These are phyloP conservation scores for Pemphredon lugubris DNA, from an alignment of 2,888 invertebrate genomes.

Conservation along the genomic window DNA sequence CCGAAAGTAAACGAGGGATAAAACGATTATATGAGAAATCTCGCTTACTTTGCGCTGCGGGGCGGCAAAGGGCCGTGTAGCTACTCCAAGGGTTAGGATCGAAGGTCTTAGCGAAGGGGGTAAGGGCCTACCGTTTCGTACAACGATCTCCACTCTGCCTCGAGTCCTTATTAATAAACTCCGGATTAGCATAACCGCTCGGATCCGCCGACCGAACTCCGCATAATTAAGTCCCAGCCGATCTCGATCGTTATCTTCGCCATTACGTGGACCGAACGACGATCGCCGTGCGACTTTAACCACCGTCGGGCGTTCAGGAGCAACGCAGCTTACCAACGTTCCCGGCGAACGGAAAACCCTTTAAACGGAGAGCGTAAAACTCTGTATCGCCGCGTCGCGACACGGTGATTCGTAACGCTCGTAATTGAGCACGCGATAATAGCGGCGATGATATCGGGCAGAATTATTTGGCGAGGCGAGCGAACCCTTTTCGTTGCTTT, in stretches of 20 bases:
- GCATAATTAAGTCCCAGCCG: conserved; percentile 69
- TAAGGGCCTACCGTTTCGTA: conserved; percentile 68
- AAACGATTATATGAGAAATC: conserved; percentile 78
- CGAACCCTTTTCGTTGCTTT: conserved; percentile 39
- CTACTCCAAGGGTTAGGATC: conserved; percentile 47
- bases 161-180: conserved; percentile 77
- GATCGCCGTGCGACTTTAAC: conserved; percentile 52
- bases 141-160: conserved; percentile 71
- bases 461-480: conserved; percentile 30
- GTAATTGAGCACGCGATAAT: conserved; percentile 44
- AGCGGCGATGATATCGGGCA: conserved; percentile 41
- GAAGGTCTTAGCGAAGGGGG: conserved; percentile 71
- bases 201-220: conserved; percentile 65
- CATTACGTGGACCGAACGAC: conserved; percentile 48
- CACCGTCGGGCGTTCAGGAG: not conserved
- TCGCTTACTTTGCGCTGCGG: conserved; percentile 66
- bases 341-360: not conserved
- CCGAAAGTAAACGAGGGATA: conserved; percentile 65
- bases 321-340: too few species aligned
- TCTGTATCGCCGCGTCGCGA: not conserved
- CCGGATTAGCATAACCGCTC: conserved; percentile 74
- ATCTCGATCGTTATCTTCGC: conserved; percentile 65
- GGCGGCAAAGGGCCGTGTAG: conserved; percentile 19
- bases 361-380: not conserved
- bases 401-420: conserved; percentile 15